Base-by-base conservation (phyloP, 2,113 vertebrate species). In the Alexandromys fortis region DNA sequence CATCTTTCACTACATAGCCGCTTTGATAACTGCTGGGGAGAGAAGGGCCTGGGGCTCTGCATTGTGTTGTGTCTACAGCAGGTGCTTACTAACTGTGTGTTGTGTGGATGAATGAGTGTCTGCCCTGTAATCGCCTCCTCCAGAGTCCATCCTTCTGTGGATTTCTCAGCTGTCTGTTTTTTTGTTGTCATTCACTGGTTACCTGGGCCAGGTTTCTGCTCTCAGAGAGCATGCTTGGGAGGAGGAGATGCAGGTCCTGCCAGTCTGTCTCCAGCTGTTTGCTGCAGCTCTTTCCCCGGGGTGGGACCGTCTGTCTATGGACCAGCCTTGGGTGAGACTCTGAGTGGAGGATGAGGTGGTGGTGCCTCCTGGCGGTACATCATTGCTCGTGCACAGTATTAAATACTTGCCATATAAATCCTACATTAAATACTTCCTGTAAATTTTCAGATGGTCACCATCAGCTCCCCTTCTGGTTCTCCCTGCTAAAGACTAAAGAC, bases 91-190 rank as follows among this genome's bases (percentile, higher is more conserved):
- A 63, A 42, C 19, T 14, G 7, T 7, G 10, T 30, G 13, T 17
- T 14, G 55, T 90, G 26, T 49, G 19, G 45, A 3, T 52, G 72
- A 42, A 24, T 0, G 0, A 45, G 70, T 91, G 35, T 7, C 38
- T 28, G 78, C 28, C 16, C 30, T 61, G 33, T 72, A 21, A 68
- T 38, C 55, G 24, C 47, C 78, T 93, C 87, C 81, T 70, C 5
- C 3, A 75, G 79, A 75, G 24, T 78, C 38, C 82, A 30, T 78
- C 38, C 86, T 83, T 87, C 7, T 75, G 4, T 33, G 61, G 30
- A 10, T 92, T 94, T 83, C 58, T 76, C n/a, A 83, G 88, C 47
- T 42, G 82, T 91, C 76, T 91, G 0, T 8, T 58, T 68, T 93
- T 83, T 68, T 93, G 78, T 22, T 88, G 1, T 65, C 35, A 33